Percentiles rank a stretch among this genome's conserved stretches.
phyloP scores from a whole-genome alignment of 2,797 vertebrate species.

The Denticeps clupeoides region DNA sequence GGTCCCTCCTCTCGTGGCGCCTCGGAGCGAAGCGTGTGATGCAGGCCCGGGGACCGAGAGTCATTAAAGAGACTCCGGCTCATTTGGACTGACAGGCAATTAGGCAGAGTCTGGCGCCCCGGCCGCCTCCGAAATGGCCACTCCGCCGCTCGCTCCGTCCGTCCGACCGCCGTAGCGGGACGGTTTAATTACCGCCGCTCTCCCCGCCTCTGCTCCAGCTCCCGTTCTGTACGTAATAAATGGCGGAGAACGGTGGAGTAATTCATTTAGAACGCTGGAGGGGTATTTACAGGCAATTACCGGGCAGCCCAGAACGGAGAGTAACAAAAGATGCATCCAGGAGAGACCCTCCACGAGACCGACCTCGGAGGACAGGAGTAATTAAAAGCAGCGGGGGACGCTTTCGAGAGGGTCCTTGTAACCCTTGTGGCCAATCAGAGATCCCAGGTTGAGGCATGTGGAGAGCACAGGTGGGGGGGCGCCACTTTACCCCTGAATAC shows the following conservation, averaged over 20 bases:
- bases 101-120: constrained; percentile 34
- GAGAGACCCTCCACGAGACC: constrained; percentile 7
- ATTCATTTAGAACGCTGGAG: too few relatives aligned
- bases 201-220: too few relatives aligned
- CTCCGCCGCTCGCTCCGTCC: too few relatives aligned
- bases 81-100: constrained; percentile 39
- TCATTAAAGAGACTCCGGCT: constrained; percentile 31
- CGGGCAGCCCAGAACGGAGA: too few relatives aligned
- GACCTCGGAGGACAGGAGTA: constrained; percentile 19
- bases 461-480: not conserved
- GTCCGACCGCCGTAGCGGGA: too few relatives aligned
- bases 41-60: constrained; percentile 25
- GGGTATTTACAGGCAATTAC: too few relatives aligned
- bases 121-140: constrained; percentile 11
- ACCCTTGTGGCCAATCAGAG: too few relatives aligned
- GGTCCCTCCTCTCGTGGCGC: constrained; percentile 4
- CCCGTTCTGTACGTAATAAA: too few relatives aligned
- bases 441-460: too few relatives aligned
- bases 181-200: too few relatives aligned
- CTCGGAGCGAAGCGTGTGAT: constrained; percentile 18
- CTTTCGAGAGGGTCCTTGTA: constrained; percentile 17
- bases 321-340: too few relatives aligned
- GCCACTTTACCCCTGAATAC: constrained; percentile 24
- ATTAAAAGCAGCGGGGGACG: constrained; percentile 9
- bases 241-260: too few relatives aligned